phyloP scores from a whole-genome alignment of 2,888 invertebrate genomes.

The Vandiemenella viatica region DNA sequence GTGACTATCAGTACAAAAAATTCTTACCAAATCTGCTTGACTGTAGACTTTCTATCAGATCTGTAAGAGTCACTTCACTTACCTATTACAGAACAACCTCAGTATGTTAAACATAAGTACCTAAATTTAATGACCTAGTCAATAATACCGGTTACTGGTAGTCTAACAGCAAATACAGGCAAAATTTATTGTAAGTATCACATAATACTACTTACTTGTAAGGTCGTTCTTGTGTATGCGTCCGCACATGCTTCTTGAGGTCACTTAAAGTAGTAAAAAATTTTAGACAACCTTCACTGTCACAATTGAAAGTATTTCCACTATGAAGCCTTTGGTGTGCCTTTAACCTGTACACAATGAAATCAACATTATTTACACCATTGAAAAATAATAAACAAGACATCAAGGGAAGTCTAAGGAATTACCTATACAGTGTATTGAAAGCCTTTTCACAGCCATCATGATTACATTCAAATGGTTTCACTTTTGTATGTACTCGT shows the following conservation, averaged over 20 bases:
- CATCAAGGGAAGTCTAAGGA: constrained; percentile 11
- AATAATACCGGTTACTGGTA: too few relatives aligned
- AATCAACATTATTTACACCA: background rate
- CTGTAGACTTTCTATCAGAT: too few relatives aligned
- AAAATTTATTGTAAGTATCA: too few relatives aligned
- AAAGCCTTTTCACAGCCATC: constrained; percentile 81
- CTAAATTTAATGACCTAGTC: too few relatives aligned
- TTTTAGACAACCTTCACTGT: constrained; percentile 65
- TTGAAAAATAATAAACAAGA: background rate
- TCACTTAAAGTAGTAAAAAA: constrained; percentile 89
- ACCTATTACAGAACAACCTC: too few relatives aligned
- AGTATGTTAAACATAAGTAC: too few relatives aligned
- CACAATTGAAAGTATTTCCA: constrained; percentile 88
- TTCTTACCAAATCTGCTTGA: too few relatives aligned
- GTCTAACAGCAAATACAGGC: too few relatives aligned
- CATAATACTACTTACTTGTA: constrained; percentile 69
- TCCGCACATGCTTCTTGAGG: constrained; percentile 82
- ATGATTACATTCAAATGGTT: constrained; percentile 77
- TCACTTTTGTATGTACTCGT: constrained; percentile 80
- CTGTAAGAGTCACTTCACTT: too few relatives aligned
- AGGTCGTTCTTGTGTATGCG: constrained; percentile 81
- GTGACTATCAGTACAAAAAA: too few relatives aligned
- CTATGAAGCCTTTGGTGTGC: constrained; percentile 87
- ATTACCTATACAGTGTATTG: constrained; percentile 78
- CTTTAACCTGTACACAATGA: constrained; percentile 42